Evolutionary conservation across 1,140 invertebrate species (phyloP).

Genomic region (Chymomyza costata): DNA sequence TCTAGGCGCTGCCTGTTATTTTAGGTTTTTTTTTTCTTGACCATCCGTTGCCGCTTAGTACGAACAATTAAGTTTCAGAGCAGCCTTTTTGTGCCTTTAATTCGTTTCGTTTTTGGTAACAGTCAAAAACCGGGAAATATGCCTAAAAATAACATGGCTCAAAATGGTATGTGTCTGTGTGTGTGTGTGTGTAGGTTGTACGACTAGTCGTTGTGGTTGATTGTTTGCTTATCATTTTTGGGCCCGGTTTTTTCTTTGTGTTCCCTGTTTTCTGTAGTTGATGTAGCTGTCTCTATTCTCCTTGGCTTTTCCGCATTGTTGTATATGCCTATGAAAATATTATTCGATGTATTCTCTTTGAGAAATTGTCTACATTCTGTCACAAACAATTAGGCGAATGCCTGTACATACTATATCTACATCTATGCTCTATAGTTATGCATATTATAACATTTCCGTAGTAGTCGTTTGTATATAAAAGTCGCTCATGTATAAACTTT

Average conservation of each 20-base stretch:
- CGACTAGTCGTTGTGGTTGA: slow-evolving; percentile 26
- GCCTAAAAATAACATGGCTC: slow-evolving; percentile 16
- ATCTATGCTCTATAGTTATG: slow-evolving; percentile 12
- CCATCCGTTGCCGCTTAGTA: background rate
- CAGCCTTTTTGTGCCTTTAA: slow-evolving; percentile 27
- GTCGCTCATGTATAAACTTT: slow-evolving; percentile 43
- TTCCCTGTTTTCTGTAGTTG: slow-evolving; percentile 20
- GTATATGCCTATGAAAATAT: slow-evolving; percentile 65
- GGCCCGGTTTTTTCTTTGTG: slow-evolving; percentile 46
- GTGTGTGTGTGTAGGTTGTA: slow-evolving; percentile 30
- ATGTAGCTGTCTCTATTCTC: slow-evolving; percentile 15
- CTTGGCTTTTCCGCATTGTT: slow-evolving; percentile 48
- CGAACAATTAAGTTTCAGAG: slow-evolving; percentile 11
- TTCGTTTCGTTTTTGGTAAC: slow-evolving; percentile 56
- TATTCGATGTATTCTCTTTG: slow-evolving; percentile 47
- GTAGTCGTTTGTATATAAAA: slow-evolving; percentile 16
- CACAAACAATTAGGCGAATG: slow-evolving; percentile 65
- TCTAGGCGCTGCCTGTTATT: slow-evolving; percentile 56
- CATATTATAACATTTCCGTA: slow-evolving; percentile 28
- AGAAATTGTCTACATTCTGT: slow-evolving; percentile 44
- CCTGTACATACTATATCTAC: slow-evolving; percentile 3
- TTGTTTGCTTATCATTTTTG: slow-evolving; percentile 63
- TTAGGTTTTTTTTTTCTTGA: slow-evolving; percentile 46
- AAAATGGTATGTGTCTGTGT: slow-evolving; percentile 16
- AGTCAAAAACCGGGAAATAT: slow-evolving; percentile 31